phyloP scores from a whole-genome alignment of 2,797 vertebrate genomes.

The Phrynocephalus guinanensis region DNA sequence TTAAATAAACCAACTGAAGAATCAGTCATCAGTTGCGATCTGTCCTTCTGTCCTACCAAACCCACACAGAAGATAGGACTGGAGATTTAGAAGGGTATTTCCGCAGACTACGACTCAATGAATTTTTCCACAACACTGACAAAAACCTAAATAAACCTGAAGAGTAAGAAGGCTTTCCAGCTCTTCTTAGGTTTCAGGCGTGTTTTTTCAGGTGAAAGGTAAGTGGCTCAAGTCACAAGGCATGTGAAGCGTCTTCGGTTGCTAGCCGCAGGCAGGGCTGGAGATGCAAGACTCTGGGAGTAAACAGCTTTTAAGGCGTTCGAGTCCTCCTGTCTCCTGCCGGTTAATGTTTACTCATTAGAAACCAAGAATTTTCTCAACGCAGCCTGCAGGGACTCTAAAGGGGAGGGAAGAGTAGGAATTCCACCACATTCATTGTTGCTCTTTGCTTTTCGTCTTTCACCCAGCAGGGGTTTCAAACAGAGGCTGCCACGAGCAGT shows the following conservation, averaged over 20 bases:
- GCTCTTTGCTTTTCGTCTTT: not conserved
- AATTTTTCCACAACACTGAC: too few species aligned
- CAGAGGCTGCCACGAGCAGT: not conserved
- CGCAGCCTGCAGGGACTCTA: not conserved
- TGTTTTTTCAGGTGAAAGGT: not conserved
- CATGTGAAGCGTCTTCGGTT: not conserved
- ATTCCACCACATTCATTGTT: not conserved
- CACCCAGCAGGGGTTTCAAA: not conserved
- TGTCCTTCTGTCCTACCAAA: too few species aligned
- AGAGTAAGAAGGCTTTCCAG: too few species aligned
- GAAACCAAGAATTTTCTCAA: conserved; percentile 20
- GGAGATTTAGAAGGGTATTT: too few species aligned
- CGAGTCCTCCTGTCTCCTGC: not conserved
- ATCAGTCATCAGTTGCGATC: too few species aligned
- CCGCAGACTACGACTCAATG: too few species aligned
- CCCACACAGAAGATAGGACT: too few species aligned
- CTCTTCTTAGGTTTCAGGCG: too few species aligned
- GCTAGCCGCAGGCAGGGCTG: not conserved
- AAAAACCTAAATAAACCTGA: too few species aligned
- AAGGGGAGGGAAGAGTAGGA: conserved; percentile 21
- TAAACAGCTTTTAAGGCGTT: not conserved
- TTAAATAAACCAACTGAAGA: too few species aligned
- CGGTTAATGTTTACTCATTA: conserved; percentile 34
- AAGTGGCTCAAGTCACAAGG: not conserved
- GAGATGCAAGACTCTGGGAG: not conserved